These are phyloP conservation scores for Hyla sarda DNA, from an alignment of 2,113 vertebrate genomes.

Conservation along the genomic window DNA sequence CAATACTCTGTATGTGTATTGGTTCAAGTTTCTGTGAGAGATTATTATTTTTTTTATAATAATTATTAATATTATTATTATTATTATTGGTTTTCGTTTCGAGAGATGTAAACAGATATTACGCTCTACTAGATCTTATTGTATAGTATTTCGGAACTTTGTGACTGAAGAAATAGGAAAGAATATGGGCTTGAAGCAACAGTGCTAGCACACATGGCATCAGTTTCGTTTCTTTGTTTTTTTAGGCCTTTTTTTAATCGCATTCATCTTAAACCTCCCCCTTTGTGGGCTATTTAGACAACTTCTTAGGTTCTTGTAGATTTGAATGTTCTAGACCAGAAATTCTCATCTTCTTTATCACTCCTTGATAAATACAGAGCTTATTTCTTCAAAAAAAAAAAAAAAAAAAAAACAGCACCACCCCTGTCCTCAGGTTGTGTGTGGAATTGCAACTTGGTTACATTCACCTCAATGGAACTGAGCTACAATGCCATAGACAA, in stretches of 20 bases:
- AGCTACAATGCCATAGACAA: too few relatives aligned
- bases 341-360: neutral
- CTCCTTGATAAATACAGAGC: neutral
- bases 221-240: slow-evolving; percentile 1
- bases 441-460: too few relatives aligned
- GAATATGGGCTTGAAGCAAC: slow-evolving; percentile 46
- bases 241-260: neutral
- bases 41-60: slow-evolving; percentile 49
- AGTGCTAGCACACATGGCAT: slow-evolving; percentile 36
- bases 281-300: slow-evolving; percentile 1
- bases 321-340: neutral
- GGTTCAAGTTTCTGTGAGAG: slow-evolving; percentile 78
- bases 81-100: slow-evolving; percentile 69
- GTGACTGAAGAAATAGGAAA: slow-evolving; percentile 62
- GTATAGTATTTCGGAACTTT: slow-evolving; percentile 76
- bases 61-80: slow-evolving; percentile 57
- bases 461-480: too few relatives aligned
- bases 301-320: neutral
- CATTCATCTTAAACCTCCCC: too few relatives aligned
- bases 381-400: too few relatives aligned
- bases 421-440: too few relatives aligned
- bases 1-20: slow-evolving; percentile 88
- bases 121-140: slow-evolving; percentile 78
- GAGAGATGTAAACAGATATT: slow-evolving; percentile 77
- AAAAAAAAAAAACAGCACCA: too few relatives aligned